Conservation (phyloP, 2,113 vertebrate genomes). For the Pipra filicauda region DNA sequence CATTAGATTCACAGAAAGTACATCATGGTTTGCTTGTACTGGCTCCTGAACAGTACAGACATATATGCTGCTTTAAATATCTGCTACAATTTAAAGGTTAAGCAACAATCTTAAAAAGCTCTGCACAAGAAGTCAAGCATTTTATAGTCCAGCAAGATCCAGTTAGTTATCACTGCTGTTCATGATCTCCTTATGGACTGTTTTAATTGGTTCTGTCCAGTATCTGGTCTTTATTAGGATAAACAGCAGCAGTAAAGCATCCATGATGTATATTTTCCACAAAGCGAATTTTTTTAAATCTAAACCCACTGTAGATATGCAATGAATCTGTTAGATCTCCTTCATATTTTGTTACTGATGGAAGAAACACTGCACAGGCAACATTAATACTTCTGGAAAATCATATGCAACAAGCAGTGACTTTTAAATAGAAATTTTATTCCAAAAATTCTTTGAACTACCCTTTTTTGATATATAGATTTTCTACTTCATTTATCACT, state of each 20-base stretch:
- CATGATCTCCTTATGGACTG: background rate
- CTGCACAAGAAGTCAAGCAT: background rate
- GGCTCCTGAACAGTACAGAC: background rate
- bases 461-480: background rate
- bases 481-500: background rate
- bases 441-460: background rate
- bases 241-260: background rate
- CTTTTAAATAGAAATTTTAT: background rate
- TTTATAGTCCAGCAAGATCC: background rate
- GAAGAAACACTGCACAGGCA: background rate
- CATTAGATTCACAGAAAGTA: background rate
- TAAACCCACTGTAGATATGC: background rate
- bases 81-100: background rate
- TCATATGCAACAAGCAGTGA: background rate
- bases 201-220: background rate
- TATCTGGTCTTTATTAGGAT: background rate
- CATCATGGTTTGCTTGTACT: background rate
- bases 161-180: background rate
- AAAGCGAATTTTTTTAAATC: background rate
- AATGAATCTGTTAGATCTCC: background rate
- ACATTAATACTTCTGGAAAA: background rate
- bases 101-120: background rate
- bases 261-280: background rate
- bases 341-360: background rate
- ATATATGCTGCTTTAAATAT: background rate